phyloP scores from a whole-genome alignment of 2,888 invertebrate genomes.

The Conomelus anceps region DNA sequence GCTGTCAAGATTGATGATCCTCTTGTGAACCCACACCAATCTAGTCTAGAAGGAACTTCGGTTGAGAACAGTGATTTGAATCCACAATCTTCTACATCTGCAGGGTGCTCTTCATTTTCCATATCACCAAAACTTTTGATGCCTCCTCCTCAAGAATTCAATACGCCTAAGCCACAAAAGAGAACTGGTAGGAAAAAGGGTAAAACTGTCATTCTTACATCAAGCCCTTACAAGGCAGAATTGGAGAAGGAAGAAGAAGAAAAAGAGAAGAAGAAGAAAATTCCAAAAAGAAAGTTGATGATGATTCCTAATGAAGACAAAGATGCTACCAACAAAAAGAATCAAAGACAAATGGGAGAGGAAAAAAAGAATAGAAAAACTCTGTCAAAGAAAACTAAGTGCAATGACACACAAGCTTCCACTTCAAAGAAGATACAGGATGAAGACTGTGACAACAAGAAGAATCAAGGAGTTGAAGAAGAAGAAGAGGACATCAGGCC shows the following conservation, averaged over 20 bases:
- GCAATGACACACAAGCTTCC: too few relatives aligned
- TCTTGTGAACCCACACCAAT: too few relatives aligned
- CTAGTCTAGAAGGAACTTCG: too few relatives aligned
- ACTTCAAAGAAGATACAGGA: too few relatives aligned
- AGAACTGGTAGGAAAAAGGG: not conserved
- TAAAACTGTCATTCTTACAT: not conserved
- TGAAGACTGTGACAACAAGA: too few relatives aligned
- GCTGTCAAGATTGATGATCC: too few relatives aligned
- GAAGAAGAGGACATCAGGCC: too few relatives aligned
- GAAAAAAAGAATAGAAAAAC: not conserved
- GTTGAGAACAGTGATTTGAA: too few relatives aligned
- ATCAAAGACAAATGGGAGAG: not conserved
- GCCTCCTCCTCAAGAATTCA: conserved; percentile 3
- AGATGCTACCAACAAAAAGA: not conserved
- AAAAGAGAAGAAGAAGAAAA: not conserved
- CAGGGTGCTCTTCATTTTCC: conserved; percentile 4
- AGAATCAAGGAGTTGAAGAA: too few relatives aligned
- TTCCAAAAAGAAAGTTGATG: too few relatives aligned
- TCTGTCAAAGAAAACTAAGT: not conserved
- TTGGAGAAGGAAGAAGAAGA: not conserved
- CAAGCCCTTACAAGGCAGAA: not conserved
- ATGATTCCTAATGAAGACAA: too few relatives aligned
- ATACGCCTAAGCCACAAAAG: not conserved
- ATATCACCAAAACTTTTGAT: conserved; percentile 10
- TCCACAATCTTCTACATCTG: not conserved